Evolutionary conservation across 2,888 invertebrate species (phyloP), one percentile per base, ranked within the genome.

Genomic region (Adelognathus sp.): DNA sequence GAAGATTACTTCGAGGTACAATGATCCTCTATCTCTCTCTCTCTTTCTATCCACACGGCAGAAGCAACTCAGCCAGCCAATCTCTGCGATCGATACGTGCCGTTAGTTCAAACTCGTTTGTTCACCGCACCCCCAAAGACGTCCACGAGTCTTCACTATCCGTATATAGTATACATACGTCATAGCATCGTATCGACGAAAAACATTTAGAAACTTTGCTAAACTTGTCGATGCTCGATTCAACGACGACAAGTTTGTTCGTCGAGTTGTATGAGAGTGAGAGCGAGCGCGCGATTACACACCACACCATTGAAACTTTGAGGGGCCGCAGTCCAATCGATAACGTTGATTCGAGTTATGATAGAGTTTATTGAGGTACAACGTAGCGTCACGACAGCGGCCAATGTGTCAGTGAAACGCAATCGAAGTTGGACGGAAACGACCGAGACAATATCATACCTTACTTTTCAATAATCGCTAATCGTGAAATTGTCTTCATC

Each of bases 51-150:
- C 33, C 24, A 16, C 41, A 63, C 39, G 61, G 52, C 54, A 11
- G 4, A 61, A 60, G 74, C 60, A 74, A 75, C 52, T 27, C 24
- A 44, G 18, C 50, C 52, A 69, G 74, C 61, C 61, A 75, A 75
- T 69, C 74, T 74, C 66, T 54, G 18, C 67, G 69, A 75, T 75
- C 67, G 44, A 75, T 61, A 67, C n/a, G 36, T 33, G 75, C 41
- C 33, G 75, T 70, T 76, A 63, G 69, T 52, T 63, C 63, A 56
- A 63, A 76, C 63, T 63, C 63, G 54, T 27, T 63, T 46, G 70
- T 70, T 52, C 63, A 50, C 44, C 54, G 54, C 1, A 33, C 41
- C 33, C n/a, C 70, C 24, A 70, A 56, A 63, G 27, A 54, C 70
- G 69, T 69, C 36, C 52, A 24, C 11, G 41, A 52, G 41, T 61